A percentile compares a stretch with the other conserved stretches of the same genome.
Evolutionary conservation across 2,888 invertebrate species (phyloP).

Genomic region (Ligdia adustata): DNA sequence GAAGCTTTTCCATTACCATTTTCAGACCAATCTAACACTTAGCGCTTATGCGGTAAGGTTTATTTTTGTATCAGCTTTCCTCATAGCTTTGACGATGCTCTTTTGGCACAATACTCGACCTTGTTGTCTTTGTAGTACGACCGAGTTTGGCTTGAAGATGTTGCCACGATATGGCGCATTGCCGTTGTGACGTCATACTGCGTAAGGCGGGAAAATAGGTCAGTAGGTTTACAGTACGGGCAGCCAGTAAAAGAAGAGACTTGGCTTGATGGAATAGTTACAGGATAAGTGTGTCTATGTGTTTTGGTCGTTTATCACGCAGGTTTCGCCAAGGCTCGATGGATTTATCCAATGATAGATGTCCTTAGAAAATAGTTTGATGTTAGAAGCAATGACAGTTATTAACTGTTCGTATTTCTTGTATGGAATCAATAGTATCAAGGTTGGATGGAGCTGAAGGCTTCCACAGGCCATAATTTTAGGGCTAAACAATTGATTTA

Average conservation of each 20-base stretch:
- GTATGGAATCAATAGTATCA: neutral
- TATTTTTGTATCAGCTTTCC: conserved; percentile 28
- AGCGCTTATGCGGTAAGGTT: conserved; percentile 23
- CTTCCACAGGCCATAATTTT: too few relatives aligned
- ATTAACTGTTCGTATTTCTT: too few relatives aligned
- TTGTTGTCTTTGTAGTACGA: conserved; percentile 37
- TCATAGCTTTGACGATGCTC: conserved; percentile 12
- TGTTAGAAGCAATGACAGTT: too few relatives aligned
- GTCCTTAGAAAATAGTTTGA: conserved; percentile 1
- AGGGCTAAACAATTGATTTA: too few relatives aligned
- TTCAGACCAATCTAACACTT: conserved; percentile 14
- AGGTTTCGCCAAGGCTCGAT: conserved; percentile 17
- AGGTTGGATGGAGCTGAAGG: neutral
- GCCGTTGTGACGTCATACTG: conserved; percentile 70
- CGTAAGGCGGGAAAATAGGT: conserved; percentile 62
- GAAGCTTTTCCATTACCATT: conserved; percentile 9
- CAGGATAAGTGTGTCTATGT: conserved; percentile 2
- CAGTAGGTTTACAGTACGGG: conserved; percentile 57
- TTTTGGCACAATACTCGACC: conserved; percentile 24
- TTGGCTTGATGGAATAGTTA: conserved; percentile 14
- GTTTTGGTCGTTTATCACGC: conserved; percentile 20
- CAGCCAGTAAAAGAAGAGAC: conserved; percentile 42
- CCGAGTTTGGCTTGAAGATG: conserved; percentile 42
- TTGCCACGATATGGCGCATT: conserved; percentile 58
- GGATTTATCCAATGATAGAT: conserved; percentile 16